Evolutionary conservation across 2,113 vertebrate species (phyloP).

Genomic region (Conger conger): DNA sequence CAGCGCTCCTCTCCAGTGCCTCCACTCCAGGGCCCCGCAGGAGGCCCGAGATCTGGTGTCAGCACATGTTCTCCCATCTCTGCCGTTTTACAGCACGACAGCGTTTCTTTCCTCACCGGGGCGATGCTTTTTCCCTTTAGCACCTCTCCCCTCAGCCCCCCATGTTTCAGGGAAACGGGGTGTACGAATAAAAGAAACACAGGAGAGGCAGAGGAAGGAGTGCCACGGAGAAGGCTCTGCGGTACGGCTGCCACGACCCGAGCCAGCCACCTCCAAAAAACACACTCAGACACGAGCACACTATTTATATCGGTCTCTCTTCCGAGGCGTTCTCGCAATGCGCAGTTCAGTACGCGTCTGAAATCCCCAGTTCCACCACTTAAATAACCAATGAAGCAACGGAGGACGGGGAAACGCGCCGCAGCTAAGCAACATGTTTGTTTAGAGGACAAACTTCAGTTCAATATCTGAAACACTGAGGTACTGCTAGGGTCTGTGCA

Average conservation of each 20-base stretch:
- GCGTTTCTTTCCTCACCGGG: not conserved
- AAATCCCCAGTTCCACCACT: not conserved
- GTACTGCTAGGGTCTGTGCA: not conserved
- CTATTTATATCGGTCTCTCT: not conserved
- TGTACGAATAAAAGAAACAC: not conserved
- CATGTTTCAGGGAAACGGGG: not conserved
- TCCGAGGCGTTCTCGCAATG: not conserved
- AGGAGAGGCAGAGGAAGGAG: not conserved
- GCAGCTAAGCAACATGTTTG: not conserved
- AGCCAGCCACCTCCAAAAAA: not conserved
- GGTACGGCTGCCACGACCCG: not conserved
- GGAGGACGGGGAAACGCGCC: not conserved
- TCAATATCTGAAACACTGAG: not conserved
- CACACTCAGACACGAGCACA: not conserved
- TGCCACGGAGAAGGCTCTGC: not conserved
- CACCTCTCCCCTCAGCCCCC: not conserved
- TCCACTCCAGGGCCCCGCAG: not conserved
- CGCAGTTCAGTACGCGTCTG: not conserved
- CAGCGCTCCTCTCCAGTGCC: not conserved
- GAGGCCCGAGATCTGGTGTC: conserved; percentile 4
- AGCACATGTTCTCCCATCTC: not conserved
- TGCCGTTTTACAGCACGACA: not conserved
- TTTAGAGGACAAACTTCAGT: not conserved
- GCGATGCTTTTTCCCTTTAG: not conserved
- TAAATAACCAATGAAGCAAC: not conserved